A percentile compares a stretch with the other conserved stretches of the same genome.
These are phyloP conservation scores for Calosoma granatense DNA, from an alignment of 1,140 invertebrate species.

Conservation along the genomic window DNA sequence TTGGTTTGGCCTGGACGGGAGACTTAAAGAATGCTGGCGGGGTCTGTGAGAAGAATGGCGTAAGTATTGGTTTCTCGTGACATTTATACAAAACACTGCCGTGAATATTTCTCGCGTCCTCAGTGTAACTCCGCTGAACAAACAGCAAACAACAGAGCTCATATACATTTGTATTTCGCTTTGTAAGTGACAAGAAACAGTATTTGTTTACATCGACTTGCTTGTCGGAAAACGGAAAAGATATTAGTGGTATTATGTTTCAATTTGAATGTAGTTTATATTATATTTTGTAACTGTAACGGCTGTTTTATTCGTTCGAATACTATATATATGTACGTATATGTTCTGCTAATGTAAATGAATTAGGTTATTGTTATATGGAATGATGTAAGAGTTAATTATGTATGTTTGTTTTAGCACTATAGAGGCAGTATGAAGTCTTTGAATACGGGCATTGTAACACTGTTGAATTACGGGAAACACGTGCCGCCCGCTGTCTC, in stretches of 20 bases:
- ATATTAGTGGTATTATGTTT: no score
- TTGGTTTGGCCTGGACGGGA: constrained; percentile 95
- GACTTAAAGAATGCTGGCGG: constrained; percentile 91
- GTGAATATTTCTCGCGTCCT: background rate
- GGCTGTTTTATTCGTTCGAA: background rate
- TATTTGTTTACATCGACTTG: no score
- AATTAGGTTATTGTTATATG: no score
- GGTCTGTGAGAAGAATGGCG: constrained; percentile 88
- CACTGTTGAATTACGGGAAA: constrained; percentile 96
- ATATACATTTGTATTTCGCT: constrained; percentile 26
- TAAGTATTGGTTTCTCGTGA: constrained; percentile 39
- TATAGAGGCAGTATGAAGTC: constrained; percentile 91
- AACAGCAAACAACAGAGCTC: no score
- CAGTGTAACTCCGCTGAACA: no score
- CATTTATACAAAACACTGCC: no score
- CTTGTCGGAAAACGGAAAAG: no score
- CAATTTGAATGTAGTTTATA: background rate
- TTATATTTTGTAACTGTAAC: background rate
- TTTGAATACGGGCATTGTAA: constrained; percentile 96
- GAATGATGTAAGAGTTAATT: no score
- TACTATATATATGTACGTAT: no score
- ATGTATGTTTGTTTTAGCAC: constrained; percentile 71
- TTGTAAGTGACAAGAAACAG: no score
- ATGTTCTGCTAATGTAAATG: no score
- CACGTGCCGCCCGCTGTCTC: constrained; percentile 97